Base-by-base conservation (phyloP, 2,888 invertebrate genomes). In the Thymelicus sylvestris region DNA sequence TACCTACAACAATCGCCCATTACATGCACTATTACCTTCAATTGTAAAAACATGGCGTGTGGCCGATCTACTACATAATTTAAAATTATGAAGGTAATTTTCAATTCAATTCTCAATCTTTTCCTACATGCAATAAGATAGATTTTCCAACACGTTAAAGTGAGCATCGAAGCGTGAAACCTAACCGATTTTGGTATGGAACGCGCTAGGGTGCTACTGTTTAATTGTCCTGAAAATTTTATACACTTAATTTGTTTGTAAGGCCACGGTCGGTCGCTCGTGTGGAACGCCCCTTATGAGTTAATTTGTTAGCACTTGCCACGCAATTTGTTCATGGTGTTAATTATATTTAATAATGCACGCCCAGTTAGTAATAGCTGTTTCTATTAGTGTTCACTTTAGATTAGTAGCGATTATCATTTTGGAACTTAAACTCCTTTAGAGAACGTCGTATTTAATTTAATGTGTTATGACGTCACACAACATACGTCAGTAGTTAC, bases 181-280 rank as follows among this genome's bases (percentile, higher is more conserved):
- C 78, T 79, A 67, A 71, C 79, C 80, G 81, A 85, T 83, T 87
- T 86, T 79, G 80, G 80, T 80, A 79, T 80, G 83, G 82, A 81
- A 79, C 82, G 81, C 78, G 79, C 80, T 78, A 82, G 83, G 82
- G 85, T 81, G 86, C 80, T 75, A 76, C 31, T 75, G 76, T 74
- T 75, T 85, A 89, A 89, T 89, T 88, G 86, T 78, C 80, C 84
- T 79, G 82, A 86, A 86, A 87, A 86, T 85, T 77, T 73, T 65
- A 73, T 80, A 82, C 81, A 81, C 83, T 77, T 85, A 85, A 83
- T 88, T 84, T 80, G 77, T 75, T 73, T 74, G 78, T 76, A 74
- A 76, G 68, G 77, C 72, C 70, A 72, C 71, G 79, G 79, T 79
- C 74, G 75, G 77, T 31, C 69, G 73, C 41, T 63, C 74, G 72